These are phyloP conservation scores for Phocoena phocoena DNA, from an alignment of 2,113 vertebrate genomes.

Conservation along the genomic window DNA sequence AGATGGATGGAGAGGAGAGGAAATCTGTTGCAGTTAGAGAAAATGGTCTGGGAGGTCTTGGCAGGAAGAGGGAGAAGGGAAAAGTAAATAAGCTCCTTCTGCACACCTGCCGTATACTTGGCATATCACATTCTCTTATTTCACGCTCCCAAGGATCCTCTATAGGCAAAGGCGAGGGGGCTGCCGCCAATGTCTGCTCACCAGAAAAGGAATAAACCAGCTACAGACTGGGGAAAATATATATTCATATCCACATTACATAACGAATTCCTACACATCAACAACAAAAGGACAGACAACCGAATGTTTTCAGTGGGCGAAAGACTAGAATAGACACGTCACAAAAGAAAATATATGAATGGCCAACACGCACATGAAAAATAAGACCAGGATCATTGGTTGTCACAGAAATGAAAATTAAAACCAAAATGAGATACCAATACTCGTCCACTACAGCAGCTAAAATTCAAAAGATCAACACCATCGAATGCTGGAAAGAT, in stretches of 20 bases:
- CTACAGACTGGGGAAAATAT: no score
- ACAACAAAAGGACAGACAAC: neutral
- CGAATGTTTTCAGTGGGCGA: neutral
- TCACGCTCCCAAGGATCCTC: neutral
- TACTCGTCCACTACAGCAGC: rapidly evolving
- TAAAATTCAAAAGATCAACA: neutral
- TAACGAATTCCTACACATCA: neutral
- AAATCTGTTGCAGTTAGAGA: neutral
- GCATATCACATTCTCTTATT: neutral
- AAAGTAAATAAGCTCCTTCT: neutral
- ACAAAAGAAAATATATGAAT: neutral
- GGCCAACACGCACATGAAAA: neutral
- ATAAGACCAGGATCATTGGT: neutral
- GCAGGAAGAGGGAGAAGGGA: neutral
- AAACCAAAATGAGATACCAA: neutral
- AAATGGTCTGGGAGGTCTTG: neutral
- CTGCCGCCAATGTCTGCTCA: neutral
- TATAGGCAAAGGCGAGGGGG: neutral
- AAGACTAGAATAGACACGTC: neutral
- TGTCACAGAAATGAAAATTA: neutral
- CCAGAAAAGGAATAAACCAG: neutral
- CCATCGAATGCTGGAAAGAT: neutral
- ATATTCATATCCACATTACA: neutral
- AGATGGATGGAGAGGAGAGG: neutral
- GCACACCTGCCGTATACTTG: neutral